Evolutionary conservation across 2,797 vertebrate genomes (phyloP).

Genomic region (Salmo trutta): DNA sequence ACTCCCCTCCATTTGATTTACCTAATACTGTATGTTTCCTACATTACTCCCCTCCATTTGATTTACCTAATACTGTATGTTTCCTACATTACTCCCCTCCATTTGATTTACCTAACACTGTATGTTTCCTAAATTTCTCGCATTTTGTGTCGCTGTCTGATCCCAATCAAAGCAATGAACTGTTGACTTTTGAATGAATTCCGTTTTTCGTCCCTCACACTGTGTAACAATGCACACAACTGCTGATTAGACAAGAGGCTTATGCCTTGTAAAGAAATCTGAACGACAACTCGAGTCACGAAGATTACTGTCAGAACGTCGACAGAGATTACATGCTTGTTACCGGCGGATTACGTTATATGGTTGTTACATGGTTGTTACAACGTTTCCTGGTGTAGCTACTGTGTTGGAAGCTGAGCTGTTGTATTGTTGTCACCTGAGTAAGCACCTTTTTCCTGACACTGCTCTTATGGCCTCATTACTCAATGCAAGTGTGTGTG

Average conservation of each 20-base stretch:
- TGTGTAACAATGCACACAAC: background rate
- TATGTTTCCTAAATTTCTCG: background rate
- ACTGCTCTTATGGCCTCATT: conserved; percentile 21
- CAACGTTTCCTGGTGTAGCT: background rate
- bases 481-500: conserved; percentile 16
- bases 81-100: too few relatives aligned
- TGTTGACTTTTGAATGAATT: background rate
- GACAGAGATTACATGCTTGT: conserved; percentile 34
- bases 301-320: conserved; percentile 35
- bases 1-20: too few relatives aligned
- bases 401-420: background rate
- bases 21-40: too few relatives aligned
- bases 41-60: too few relatives aligned
- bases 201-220: background rate
- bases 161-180: background rate
- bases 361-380: conserved; percentile 21
- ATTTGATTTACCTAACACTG: background rate
- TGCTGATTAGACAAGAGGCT: background rate
- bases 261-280: conserved; percentile 13
- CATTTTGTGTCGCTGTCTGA: background rate
- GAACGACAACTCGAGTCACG: conserved; percentile 15
- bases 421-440: conserved; percentile 22
- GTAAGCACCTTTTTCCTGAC: conserved; percentile 20
- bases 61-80: too few relatives aligned
- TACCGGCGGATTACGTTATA: conserved; percentile 32